phyloP scores from a whole-genome alignment of 2,888 invertebrate genomes.

The Toxonevra muliebris region DNA sequence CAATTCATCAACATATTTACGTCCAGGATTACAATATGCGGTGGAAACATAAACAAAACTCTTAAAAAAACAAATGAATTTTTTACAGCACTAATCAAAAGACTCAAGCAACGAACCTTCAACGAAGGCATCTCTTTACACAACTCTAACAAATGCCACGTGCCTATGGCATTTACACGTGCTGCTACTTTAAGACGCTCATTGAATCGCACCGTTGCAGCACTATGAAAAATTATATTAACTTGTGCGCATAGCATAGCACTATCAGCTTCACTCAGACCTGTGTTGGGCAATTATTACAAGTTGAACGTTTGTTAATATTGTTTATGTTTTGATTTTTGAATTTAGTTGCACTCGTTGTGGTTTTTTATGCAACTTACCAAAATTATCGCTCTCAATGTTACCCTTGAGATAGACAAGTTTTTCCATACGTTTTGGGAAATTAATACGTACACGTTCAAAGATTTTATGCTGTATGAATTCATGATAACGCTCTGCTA shows the following conservation, averaged over 20 bases:
- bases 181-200: slow-evolving; percentile 89
- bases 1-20: slow-evolving; percentile 79
- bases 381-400: slow-evolving; percentile 66
- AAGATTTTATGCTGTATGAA: slow-evolving; percentile 81
- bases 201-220: slow-evolving; percentile 94
- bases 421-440: slow-evolving; percentile 74
- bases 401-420: slow-evolving; percentile 79
- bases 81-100: background rate
- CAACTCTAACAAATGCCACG: slow-evolving; percentile 82
- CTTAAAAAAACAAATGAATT: slow-evolving; percentile 55
- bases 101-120: slow-evolving; percentile 65
- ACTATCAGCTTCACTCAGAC: slow-evolving; percentile 74
- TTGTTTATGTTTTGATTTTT: background rate
- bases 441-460: slow-evolving; percentile 72
- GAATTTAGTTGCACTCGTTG: slow-evolving; percentile 4
- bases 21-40: slow-evolving; percentile 94
- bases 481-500: slow-evolving; percentile 77
- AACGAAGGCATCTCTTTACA: slow-evolving; percentile 83
- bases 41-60: slow-evolving; percentile 92
- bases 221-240: slow-evolving; percentile 91
- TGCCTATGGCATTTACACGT: slow-evolving; percentile 89
- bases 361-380: slow-evolving; percentile 40
- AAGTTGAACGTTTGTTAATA: background rate
- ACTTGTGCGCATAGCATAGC: slow-evolving; percentile 73
- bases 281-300: slow-evolving; percentile 39